Evolutionary conservation across 2,113 vertebrate species (phyloP), one percentile per base, ranked within the genome.

Genomic region (Scophthalmus maximus): DNA sequence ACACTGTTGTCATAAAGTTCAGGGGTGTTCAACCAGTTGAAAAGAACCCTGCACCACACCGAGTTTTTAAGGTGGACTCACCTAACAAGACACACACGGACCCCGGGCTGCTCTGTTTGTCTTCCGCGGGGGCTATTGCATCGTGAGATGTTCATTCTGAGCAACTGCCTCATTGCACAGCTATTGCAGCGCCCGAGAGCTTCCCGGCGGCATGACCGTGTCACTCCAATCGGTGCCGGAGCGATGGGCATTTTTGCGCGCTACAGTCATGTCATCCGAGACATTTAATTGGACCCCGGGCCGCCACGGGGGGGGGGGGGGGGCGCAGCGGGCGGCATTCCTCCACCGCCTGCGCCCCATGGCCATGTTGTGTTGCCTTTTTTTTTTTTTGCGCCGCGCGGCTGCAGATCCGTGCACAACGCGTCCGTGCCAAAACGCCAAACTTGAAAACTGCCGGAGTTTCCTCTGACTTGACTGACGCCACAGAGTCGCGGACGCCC

Each of bases 181-280:
- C 86, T 88, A 92, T 88, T 78, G 75, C 91, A 89, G 38, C 88
- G 88, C 90, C 88, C 12, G 78, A 88, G 59, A 73, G 53, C 81
- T 57, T 75, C 84, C 70, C 74, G 12, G 22, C 67, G 73, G 92
- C 92, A 90, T 93, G 94, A 92, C 93, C 78, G 85, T 89, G 93
- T 94, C 93, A 94, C 87, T 93, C 90, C 85, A 87, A 92, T 87
- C 93, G 89, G 93, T 8, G 95, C 92, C 89, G 91, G 90, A 92
- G 94, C 91, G 81, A 87, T 91, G 91, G 91, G 93, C 95, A 96
- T 98, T 96, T 96, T 95, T 97, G 94, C 92, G 93, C 93, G 90
- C 94, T 96, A 92, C 89, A 95, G 96, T 97, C 96, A 95, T 95
- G 92, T 95, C 95, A 94, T 96, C 94, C 92, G 95, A 96, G 95